Evolutionary conservation across 2,888 invertebrate genomes (phyloP).

Genomic region (Aleiodes alternator): DNA sequence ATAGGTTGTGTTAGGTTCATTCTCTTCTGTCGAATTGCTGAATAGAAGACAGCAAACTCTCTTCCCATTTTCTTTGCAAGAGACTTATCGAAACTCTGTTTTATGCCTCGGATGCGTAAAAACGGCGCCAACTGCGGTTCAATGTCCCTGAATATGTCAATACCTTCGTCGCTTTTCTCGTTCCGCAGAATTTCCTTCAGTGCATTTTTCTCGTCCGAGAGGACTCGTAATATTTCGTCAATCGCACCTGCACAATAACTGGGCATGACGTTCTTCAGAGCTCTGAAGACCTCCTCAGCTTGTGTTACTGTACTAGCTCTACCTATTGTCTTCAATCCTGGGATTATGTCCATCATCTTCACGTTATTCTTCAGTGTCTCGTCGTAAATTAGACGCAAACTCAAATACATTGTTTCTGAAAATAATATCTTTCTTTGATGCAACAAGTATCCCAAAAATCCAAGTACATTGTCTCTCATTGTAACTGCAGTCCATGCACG

Average conservation of each 20-base stretch:
- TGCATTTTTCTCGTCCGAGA: conserved; percentile 40
- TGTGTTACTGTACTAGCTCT: conserved; percentile 46
- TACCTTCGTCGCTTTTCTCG: conserved; percentile 21
- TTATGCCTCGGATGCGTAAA: conserved; percentile 32
- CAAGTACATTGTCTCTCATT: conserved; percentile 60
- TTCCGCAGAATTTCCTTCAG: conserved; percentile 32
- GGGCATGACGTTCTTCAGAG: conserved; percentile 44
- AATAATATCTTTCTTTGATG: conserved; percentile 57
- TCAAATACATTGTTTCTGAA: conserved; percentile 52
- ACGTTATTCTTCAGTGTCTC: conserved; percentile 57
- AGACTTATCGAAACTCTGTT: conserved; percentile 25
- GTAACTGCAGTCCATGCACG: conserved; percentile 59
- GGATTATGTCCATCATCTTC: conserved; percentile 57
- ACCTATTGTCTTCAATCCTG: conserved; percentile 48
- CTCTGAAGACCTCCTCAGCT: conserved; percentile 48
- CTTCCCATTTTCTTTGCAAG: conserved; percentile 46
- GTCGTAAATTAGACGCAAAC: conserved; percentile 57
- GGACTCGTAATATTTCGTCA: conserved; percentile 40
- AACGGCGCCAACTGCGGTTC: conserved; percentile 45
- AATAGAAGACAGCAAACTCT: conserved; percentile 53
- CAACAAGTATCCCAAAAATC: conserved; percentile 59
- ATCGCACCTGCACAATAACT: conserved; percentile 49
- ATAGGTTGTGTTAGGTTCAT: conserved; percentile 55
- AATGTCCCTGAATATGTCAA: conserved; percentile 53
- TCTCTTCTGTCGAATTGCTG: conserved; percentile 43